Conservation (phyloP, 2,113 vertebrate genomes). For the Lamprologus tigripictilis region DNA sequence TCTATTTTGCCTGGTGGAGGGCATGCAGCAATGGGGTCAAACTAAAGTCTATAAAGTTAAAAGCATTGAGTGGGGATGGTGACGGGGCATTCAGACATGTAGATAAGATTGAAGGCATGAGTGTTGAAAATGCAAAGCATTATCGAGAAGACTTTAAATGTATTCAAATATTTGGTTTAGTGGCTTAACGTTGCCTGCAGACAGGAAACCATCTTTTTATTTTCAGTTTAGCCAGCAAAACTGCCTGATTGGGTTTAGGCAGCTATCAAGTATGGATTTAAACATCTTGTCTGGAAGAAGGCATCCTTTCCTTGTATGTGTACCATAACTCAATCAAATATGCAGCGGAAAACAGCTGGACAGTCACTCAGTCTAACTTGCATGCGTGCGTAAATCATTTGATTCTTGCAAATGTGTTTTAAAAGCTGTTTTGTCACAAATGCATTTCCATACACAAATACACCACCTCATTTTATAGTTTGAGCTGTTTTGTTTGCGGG, state of each 20-base stretch:
- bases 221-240: not conserved
- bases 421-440: not conserved
- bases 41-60: not conserved
- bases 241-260: not conserved
- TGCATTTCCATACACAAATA: not conserved
- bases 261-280: not conserved
- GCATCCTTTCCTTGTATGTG: not conserved
- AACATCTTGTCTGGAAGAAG: not conserved
- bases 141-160: not conserved
- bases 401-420: not conserved
- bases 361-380: not conserved
- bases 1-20: not conserved
- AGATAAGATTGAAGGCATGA: not conserved
- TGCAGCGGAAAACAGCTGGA: not conserved
- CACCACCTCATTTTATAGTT: not conserved
- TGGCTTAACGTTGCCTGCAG: not conserved
- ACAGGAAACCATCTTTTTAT: not conserved
- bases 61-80: not conserved
- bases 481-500: not conserved
- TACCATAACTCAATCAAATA: not conserved
- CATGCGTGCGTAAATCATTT: not conserved
- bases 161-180: not conserved
- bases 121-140: not conserved
- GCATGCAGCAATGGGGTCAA: not conserved
- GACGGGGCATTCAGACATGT: not conserved